Evolutionary conservation across 2,888 invertebrate genomes (phyloP).

Genomic region (Cremastinae sp.): DNA sequence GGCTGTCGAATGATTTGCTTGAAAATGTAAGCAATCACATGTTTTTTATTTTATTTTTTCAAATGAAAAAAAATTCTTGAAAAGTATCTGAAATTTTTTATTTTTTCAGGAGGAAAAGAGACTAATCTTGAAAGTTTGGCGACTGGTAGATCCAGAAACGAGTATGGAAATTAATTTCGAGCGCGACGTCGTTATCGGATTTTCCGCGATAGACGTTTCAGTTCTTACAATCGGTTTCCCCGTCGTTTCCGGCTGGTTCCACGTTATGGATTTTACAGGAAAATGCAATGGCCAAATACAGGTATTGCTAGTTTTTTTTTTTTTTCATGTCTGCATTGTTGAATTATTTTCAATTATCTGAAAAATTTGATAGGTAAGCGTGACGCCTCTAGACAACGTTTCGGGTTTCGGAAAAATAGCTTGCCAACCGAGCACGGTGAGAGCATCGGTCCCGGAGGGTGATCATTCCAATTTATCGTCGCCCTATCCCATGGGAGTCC

Average conservation of each 20-base stretch:
- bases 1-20: slow-evolving; percentile 60
- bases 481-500: slow-evolving; percentile 51
- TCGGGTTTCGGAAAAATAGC: slow-evolving; percentile 67
- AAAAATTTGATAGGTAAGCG: slow-evolving; percentile 77
- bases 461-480: slow-evolving; percentile 59
- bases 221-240: slow-evolving; percentile 81
- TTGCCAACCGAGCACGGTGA: slow-evolving; percentile 57
- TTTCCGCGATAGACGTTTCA: slow-evolving; percentile 83
- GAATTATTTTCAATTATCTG: neutral
- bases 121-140: slow-evolving; percentile 84
- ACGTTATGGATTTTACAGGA: slow-evolving; percentile 83
- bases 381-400: slow-evolving; percentile 82
- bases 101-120: slow-evolving; percentile 82
- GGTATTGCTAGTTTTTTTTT: slow-evolving; percentile 73
- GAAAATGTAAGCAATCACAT: slow-evolving; percentile 76
- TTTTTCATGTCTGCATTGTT: neutral
- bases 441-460: slow-evolving; percentile 49
- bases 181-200: slow-evolving; percentile 83
- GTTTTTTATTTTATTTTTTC: too few relatives aligned
- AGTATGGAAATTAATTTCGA: slow-evolving; percentile 81
- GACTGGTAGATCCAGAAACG: slow-evolving; percentile 80
- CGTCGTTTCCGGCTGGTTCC: slow-evolving; percentile 84
- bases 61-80: too few relatives aligned
- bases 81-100: too few relatives aligned
- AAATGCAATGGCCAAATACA: slow-evolving; percentile 84